Percentiles rank a stretch among this genome's conserved stretches.
Conservation (phyloP, 1,140 invertebrate genomes). For the Drosophila neocordata region DNA sequence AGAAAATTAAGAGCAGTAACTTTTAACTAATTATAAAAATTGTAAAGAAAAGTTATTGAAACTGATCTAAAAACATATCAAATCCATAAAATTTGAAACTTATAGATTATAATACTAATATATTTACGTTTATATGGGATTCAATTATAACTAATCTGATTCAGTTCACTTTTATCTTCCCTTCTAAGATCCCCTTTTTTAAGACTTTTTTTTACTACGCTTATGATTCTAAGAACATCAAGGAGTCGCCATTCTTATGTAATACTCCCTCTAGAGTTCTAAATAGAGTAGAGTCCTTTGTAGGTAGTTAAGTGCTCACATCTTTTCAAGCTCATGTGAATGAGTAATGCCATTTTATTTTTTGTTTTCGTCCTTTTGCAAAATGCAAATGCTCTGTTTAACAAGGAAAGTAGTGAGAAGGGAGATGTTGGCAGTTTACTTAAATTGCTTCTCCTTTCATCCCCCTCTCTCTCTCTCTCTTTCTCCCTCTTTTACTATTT, state of each 20-base stretch:
- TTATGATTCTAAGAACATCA: not conserved
- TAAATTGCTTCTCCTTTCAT: constrained; percentile 4
- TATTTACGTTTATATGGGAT: too few species aligned
- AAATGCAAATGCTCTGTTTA: constrained; percentile 2
- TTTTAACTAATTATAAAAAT: too few species aligned
- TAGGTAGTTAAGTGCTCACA: constrained; percentile 8
- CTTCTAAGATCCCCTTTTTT: too few species aligned
- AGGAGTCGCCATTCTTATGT: not conserved
- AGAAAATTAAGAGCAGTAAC: too few species aligned
- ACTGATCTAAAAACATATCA: too few species aligned
- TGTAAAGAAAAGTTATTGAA: too few species aligned
- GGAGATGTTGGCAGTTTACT: not conserved
- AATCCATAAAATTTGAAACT: too few species aligned
- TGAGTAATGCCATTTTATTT: not conserved
- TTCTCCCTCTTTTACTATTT: not conserved
- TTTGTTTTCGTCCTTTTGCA: constrained; percentile 3
- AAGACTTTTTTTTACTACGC: not conserved
- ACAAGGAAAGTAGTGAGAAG: not conserved
- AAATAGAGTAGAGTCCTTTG: not conserved
- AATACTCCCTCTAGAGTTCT: not conserved
- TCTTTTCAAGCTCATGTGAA: constrained; percentile 4
- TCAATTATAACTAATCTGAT: too few species aligned
- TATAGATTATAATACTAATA: too few species aligned
- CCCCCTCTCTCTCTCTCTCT: not conserved
- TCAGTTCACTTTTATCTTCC: too few species aligned